phyloP scores from a whole-genome alignment of 2,888 invertebrate genomes.

The Conops quadrifasciatus region DNA sequence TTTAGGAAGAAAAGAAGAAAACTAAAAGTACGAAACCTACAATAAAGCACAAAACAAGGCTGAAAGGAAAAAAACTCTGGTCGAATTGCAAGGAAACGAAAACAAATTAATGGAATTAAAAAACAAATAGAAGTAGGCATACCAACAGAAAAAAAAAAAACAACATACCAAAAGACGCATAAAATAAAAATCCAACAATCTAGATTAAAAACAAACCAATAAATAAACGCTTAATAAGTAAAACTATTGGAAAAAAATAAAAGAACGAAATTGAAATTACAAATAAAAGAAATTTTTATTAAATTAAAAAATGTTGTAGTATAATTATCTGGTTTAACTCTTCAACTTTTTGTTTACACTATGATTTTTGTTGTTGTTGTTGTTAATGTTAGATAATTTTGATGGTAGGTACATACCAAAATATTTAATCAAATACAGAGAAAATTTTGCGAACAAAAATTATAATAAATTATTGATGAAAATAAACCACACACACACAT shows the following conservation, averaged over 20 bases:
- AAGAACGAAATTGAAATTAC: conserved; percentile 29
- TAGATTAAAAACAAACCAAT: conserved; percentile 16
- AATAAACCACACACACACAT: conserved; percentile 12
- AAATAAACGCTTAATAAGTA: conserved; percentile 9
- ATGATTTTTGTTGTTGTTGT: conserved; percentile 11
- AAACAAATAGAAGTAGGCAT: conserved; percentile 2
- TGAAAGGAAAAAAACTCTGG: not conserved
- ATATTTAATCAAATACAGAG: conserved; percentile 27
- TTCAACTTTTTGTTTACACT: conserved; percentile 6
- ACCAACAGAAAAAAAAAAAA: conserved; percentile 9
- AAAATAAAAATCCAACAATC: conserved; percentile 12
- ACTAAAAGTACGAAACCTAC: not conserved
- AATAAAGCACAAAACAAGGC: not conserved
- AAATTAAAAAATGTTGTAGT: conserved; percentile 26
- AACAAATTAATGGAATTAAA: conserved; percentile 1
- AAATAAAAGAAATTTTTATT: conserved; percentile 35
- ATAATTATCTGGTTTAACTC: conserved; percentile 23
- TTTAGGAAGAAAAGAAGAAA: not conserved
- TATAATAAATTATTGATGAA: conserved; percentile 1
- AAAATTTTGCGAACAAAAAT: conserved; percentile 22
- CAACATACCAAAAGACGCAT: conserved; percentile 1
- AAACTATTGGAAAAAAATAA: conserved; percentile 21
- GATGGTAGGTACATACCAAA: not conserved
- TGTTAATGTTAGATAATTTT: conserved; percentile 29
- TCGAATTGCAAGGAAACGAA: not conserved